A percentile compares a stretch with the other conserved stretches of the same genome.
These are phyloP conservation scores for Triops cancriformis DNA, from an alignment of 1,140 invertebrate species.

Conservation along the genomic window DNA sequence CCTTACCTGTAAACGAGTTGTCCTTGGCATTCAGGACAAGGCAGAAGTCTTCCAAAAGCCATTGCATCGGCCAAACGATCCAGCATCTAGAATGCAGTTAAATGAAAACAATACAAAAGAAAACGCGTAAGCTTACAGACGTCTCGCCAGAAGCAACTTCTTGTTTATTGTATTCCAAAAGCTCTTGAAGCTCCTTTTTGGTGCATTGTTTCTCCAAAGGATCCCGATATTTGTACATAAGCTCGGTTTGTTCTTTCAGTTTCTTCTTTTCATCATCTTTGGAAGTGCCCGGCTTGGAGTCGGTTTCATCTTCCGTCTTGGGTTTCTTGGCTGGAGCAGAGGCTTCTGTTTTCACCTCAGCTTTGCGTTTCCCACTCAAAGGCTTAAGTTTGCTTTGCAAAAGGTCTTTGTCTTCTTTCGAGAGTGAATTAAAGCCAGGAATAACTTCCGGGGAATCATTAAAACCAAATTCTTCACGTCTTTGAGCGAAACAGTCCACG, in stretches of 20 bases:
- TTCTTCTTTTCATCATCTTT: constrained; percentile 45
- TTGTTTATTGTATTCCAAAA: constrained; percentile 67
- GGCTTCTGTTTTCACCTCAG: constrained; percentile 26
- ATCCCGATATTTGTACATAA: constrained; percentile 63
- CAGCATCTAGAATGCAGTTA: constrained; percentile 51
- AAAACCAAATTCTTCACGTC: constrained; percentile 65
- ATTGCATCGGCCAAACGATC: constrained; percentile 73
- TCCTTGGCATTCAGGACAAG: constrained; percentile 72
- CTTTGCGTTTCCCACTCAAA: constrained; percentile 31
- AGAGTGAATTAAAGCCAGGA: constrained; percentile 62
- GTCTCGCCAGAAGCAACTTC: constrained; percentile 52
- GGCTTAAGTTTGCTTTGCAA: constrained; percentile 57
- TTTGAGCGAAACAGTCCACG: constrained; percentile 78
- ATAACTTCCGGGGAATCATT: constrained; percentile 58
- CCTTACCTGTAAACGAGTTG: constrained; percentile 52
- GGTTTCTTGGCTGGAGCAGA: constrained; percentile 31
- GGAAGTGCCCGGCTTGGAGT: constrained; percentile 36
- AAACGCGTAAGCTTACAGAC: constrained; percentile 43
- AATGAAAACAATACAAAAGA: constrained; percentile 13
- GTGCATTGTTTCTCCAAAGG: constrained; percentile 42
- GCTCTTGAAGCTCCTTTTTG: constrained; percentile 49
- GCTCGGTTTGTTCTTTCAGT: constrained; percentile 63
- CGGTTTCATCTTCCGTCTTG: constrained; percentile 40
- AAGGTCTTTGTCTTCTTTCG: constrained; percentile 60
- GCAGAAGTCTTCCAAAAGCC: constrained; percentile 71